These are phyloP conservation scores for Ceratina japonica DNA, from an alignment of 1,140 invertebrate species.

Conservation along the genomic window DNA sequence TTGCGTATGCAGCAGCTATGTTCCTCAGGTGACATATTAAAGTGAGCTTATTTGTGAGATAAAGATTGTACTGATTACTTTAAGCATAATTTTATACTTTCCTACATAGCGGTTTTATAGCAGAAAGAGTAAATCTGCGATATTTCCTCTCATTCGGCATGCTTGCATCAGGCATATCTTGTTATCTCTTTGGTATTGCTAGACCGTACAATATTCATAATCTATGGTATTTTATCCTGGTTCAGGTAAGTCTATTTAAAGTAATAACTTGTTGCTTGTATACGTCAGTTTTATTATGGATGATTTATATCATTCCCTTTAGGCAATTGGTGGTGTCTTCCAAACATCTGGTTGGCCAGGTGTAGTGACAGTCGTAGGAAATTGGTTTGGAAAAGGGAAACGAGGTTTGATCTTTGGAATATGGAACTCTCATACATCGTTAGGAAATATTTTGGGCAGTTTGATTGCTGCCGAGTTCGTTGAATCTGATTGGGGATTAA, in stretches of 20 bases:
- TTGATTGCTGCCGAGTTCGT: conserved; percentile 93
- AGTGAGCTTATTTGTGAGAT: conserved; percentile 53
- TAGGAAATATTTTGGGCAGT: conserved; percentile 95
- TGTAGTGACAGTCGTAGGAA: conserved; percentile 94
- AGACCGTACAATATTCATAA: conserved; percentile 90
- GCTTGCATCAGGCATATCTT: conserved; percentile 92
- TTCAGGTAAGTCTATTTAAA: conserved; percentile 84
- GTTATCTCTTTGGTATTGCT: conserved; percentile 94
- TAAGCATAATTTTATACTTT: conserved; percentile 45
- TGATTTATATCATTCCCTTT: conserved; percentile 40
- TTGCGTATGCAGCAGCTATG: conserved; percentile 96
- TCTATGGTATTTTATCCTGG: conserved; percentile 90
- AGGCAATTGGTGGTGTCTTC: conserved; percentile 90
- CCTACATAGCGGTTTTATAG: conserved; percentile 89
- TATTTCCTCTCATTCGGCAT: conserved; percentile 95
- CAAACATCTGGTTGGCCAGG: conserved; percentile 97
- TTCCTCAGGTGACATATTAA: conserved; percentile 86
- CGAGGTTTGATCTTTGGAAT: conserved; percentile 96
- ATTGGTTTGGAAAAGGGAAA: conserved; percentile 97
- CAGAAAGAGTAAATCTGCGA: conserved; percentile 93
- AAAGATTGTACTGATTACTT: conserved; percentile 6
- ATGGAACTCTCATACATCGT: conserved; percentile 97
- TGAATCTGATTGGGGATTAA: conserved; percentile 92
- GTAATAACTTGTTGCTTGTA: background rate
- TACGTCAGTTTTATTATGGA: conserved; percentile 5